phyloP scores from a whole-genome alignment of 2,888 invertebrate species.

The Leptopilina myrica region DNA sequence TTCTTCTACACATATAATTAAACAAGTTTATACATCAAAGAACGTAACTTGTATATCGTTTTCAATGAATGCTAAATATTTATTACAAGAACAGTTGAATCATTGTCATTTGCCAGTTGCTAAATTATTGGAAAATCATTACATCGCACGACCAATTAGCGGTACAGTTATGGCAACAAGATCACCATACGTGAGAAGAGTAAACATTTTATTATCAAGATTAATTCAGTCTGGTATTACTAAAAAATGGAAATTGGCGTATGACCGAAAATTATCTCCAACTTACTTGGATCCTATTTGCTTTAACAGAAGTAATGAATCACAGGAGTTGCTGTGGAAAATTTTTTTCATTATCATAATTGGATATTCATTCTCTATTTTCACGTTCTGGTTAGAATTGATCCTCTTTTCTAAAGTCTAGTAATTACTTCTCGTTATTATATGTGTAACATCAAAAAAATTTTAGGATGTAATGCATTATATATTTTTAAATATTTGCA shows the following conservation, averaged over 20 bases:
- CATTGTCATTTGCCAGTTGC: not conserved
- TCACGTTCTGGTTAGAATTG: no score
- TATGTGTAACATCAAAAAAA: no score
- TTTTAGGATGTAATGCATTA: no score
- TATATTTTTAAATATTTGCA: no score
- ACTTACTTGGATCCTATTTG: not conserved
- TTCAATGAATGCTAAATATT: not conserved
- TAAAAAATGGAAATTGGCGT: not conserved
- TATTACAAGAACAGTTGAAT: not conserved
- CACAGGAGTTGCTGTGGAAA: not conserved
- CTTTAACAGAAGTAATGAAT: not conserved
- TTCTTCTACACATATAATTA: no score
- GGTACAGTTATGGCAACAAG: not conserved
- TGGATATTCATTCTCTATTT: no score
- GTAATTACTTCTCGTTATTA: no score
- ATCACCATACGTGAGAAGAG: not conserved
- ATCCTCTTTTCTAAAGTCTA: no score
- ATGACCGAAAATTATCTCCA: not conserved
- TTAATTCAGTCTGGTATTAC: not conserved
- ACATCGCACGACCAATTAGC: not conserved
- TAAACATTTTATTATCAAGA: not conserved
- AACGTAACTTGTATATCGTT: not conserved
- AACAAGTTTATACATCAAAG: not conserved
- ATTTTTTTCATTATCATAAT: not conserved
- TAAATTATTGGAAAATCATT: not conserved